Percentiles rank a stretch among this genome's conserved stretches.
Conservation (phyloP, 2,888 invertebrate species). For the Monoplex corrugatus region DNA sequence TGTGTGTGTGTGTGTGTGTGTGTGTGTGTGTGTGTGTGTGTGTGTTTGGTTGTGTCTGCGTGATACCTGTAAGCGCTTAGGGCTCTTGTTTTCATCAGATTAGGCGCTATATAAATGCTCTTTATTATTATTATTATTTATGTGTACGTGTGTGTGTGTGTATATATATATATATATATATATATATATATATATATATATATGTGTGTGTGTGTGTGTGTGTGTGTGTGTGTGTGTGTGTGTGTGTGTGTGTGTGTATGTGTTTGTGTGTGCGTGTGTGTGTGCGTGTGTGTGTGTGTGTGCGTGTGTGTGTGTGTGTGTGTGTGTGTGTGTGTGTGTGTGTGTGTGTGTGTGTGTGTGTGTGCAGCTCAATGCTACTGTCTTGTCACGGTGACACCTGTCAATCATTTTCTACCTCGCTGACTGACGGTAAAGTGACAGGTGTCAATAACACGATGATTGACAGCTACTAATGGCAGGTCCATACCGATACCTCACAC, state of each 20-base stretch:
- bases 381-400: neutral
- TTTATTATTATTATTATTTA: neutral
- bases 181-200: conserved; percentile 20
- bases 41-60: neutral
- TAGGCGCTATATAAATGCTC: too few relatives aligned
- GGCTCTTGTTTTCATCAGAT: too few relatives aligned
- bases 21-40: conserved; percentile 45
- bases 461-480: too few relatives aligned
- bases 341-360: neutral
- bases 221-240: neutral
- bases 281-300: conserved; percentile 2
- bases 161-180: neutral
- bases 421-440: too few relatives aligned
- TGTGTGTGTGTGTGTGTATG: neutral
- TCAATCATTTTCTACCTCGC: too few relatives aligned
- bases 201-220: conserved; percentile 14
- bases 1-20: conserved; percentile 39
- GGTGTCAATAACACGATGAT: too few relatives aligned
- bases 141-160: conserved; percentile 48
- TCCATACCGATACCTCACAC: too few relatives aligned
- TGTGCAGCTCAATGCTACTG: neutral
- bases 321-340: neutral
- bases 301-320: neutral
- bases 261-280: neutral
- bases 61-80: too few relatives aligned